These are phyloP conservation scores for Agelastica alni DNA, from an alignment of 2,888 invertebrate genomes.

Conservation along the genomic window DNA sequence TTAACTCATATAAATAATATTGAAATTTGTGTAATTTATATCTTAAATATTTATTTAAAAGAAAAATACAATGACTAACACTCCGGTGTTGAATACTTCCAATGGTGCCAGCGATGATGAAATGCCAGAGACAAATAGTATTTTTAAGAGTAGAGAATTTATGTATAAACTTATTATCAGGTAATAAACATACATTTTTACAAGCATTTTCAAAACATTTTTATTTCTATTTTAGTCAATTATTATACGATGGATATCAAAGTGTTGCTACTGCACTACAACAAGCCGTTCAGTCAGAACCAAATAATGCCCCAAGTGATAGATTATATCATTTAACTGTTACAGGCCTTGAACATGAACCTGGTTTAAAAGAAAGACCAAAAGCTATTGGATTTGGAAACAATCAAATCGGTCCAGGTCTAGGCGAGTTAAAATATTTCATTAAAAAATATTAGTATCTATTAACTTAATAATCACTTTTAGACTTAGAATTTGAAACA, in stretches of 20 bases:
- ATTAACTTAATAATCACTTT: too few species aligned
- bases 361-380: constrained; percentile 69
- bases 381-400: constrained; percentile 64
- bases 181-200: constrained; percentile 56
- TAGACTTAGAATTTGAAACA: constrained; percentile 94
- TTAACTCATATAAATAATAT: too few species aligned
- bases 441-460: too few species aligned
- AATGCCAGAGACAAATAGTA: constrained; percentile 70
- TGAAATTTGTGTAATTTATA: background rate
- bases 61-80: constrained; percentile 17
- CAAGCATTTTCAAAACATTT: background rate
- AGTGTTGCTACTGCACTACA: constrained; percentile 86
- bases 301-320: constrained; percentile 95
- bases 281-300: constrained; percentile 84
- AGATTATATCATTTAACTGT: constrained; percentile 84
- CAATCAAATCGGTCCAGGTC: constrained; percentile 71
- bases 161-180: constrained; percentile 92
- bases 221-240: constrained; percentile 69
- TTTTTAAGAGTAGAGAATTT: constrained; percentile 85
- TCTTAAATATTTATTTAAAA: background rate
- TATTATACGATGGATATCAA: constrained; percentile 97
- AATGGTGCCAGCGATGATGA: constrained; percentile 53
- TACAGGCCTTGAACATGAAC: constrained; percentile 83
- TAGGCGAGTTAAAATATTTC: constrained; percentile 44
- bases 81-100: constrained; percentile 18